Base-by-base conservation (phyloP, 2,113 vertebrate genomes). In the Pardalotus punctatus region DNA sequence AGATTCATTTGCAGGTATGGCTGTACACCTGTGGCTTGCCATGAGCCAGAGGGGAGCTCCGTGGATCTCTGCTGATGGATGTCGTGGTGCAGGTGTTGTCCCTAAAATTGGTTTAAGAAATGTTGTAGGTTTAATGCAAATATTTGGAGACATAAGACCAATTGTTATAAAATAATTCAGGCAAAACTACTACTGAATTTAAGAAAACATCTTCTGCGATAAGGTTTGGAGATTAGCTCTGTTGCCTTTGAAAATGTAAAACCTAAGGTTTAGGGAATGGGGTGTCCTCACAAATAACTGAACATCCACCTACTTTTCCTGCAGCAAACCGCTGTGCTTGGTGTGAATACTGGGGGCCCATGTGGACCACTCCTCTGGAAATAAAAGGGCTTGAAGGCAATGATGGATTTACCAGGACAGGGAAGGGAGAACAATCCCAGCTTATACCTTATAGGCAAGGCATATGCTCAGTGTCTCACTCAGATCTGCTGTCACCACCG, bases 381-480 rank as follows among this genome's bases (percentile, higher is more conserved):
- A 29, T 23, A 36, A 3, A 62, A 70, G 29, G 21, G 10, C 45
- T 79, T 73, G 66, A 36, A n/a, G 4, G 5, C 33, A 93, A 23
- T 62, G 58, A 93, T 80, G 71, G 50, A 29, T 97, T 94, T 94
- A 58, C 25, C 88, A 94, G 70, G 51, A 29, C 31, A 79, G 19
- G 24, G 81, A 58, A 86, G 31, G 40, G 40, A 87, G 50, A 90
- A 33, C 48, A 70, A 24, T n/a, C 74, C 20, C 13, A 57, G 45
- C 28, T 48, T 4, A 7, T 3, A 36, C 72, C 33, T 58, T 58
- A 18, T 31, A 92, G 19, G 66, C 71, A 71, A 58, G 42, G 29
- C 67, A 40, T 93, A 47, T 97, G 95, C 56, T 97, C 43, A 93
- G 42, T 94, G 76, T 97, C 88, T 93, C 29, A 31, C 35, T 28